These are phyloP conservation scores for Drosophila kohkoa DNA, from an alignment of 1,140 invertebrate species.

Conservation along the genomic window DNA sequence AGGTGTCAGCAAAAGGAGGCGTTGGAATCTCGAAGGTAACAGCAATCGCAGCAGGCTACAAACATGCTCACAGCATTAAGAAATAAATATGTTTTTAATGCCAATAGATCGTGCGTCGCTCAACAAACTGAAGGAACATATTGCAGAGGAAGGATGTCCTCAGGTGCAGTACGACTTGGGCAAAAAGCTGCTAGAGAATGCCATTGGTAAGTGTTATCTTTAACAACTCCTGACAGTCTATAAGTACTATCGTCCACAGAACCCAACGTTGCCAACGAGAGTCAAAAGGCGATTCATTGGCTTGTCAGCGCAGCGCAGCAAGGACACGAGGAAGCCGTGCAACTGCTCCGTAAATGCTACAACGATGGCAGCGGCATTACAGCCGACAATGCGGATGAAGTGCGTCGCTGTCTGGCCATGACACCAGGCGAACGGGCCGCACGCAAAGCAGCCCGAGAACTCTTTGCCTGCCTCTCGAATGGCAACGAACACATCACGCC, in stretches of 20 bases:
- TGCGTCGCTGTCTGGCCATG: conserved; percentile 93
- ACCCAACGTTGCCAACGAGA: conserved; percentile 81
- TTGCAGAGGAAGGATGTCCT: conserved; percentile 89
- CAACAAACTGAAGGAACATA: conserved; percentile 86
- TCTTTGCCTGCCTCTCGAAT: conserved; percentile 93
- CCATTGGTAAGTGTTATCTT: conserved; percentile 84
- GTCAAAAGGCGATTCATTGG: conserved; percentile 92
- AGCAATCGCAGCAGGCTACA: too few relatives aligned
- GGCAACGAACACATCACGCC: conserved; percentile 94
- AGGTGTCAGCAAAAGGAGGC: conserved; percentile 68
- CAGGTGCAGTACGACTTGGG: conserved; percentile 89
- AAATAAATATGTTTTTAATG: background rate
- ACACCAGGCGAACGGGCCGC: conserved; percentile 94
- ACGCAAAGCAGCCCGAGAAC: conserved; percentile 92
- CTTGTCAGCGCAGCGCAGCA: conserved; percentile 95
- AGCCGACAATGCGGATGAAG: conserved; percentile 92
- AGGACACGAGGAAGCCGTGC: conserved; percentile 94
- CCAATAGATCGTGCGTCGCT: conserved; percentile 86
- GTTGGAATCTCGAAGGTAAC: conserved; percentile 82
- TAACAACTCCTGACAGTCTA: background rate
- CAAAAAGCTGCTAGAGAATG: conserved; percentile 87
- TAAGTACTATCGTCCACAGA: conserved; percentile 44
- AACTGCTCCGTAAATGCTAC: conserved; percentile 91
- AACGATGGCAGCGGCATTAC: conserved; percentile 92
- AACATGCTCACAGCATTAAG: background rate